Conservation (phyloP, 2,797 vertebrate genomes). For the Loris lydekkerianus region DNA sequence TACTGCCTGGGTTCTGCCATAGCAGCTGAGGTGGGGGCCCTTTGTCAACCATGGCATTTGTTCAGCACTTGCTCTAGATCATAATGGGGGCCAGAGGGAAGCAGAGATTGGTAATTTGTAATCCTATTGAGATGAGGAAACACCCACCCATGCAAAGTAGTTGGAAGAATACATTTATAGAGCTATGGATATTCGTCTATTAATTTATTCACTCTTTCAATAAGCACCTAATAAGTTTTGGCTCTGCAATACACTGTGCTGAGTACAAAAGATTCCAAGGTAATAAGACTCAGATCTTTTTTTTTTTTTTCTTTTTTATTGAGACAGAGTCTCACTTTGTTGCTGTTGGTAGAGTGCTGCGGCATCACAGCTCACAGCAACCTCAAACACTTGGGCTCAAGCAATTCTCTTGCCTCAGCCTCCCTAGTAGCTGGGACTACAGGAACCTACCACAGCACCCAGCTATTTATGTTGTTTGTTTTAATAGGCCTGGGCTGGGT, state of each 20-base stretch:
- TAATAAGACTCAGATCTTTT: not conserved
- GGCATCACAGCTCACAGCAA: no score
- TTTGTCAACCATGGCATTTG: not conserved
- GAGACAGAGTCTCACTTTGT: no score
- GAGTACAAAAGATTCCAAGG: not conserved
- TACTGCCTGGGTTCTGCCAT: not conserved
- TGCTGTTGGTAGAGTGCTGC: no score
- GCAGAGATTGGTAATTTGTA: conserved; percentile 11
- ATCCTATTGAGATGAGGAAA: conserved; percentile 34
- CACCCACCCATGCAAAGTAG: not conserved
- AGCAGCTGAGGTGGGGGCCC: not conserved
- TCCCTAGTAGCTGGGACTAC: no score
- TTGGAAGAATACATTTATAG: conserved; percentile 41
- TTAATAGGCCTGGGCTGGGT: no score
- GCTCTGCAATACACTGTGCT: not conserved
- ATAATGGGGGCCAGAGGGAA: not conserved
- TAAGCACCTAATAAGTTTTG: not conserved
- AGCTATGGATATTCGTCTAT: conserved; percentile 17
- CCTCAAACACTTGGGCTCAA: no score
- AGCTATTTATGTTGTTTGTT: no score
- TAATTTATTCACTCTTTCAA: conserved; percentile 31
- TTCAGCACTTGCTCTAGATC: not conserved
- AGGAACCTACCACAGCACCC: no score
- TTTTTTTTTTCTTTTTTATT: conserved; percentile 54
- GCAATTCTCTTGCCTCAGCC: no score